Evolutionary conservation across 2,888 invertebrate genomes (phyloP).

Genomic region (Apamea sordens): DNA sequence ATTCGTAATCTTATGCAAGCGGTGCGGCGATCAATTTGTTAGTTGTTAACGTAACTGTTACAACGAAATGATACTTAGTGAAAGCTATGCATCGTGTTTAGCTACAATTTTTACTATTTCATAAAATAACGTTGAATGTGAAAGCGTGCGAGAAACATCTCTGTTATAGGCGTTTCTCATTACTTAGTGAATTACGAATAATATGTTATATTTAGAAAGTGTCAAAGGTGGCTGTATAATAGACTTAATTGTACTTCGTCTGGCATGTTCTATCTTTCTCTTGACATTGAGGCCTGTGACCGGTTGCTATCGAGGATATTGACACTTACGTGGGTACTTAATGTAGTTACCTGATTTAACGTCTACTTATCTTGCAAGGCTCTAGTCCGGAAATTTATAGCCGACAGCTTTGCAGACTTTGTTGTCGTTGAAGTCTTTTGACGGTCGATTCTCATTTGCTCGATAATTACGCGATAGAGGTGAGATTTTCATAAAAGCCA

Average conservation of each 20-base stretch:
- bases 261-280: constrained; percentile 84
- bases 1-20: constrained; percentile 85
- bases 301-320: constrained; percentile 82
- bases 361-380: constrained; percentile 51
- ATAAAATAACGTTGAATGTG: constrained; percentile 60
- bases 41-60: constrained; percentile 83
- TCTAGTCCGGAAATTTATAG: constrained; percentile 53
- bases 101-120: constrained; percentile 52
- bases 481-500: constrained; percentile 5
- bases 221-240: constrained; percentile 46
- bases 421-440: constrained; percentile 45
- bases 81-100: constrained; percentile 79
- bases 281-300: constrained; percentile 87
- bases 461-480: constrained; percentile 18
- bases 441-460: constrained; percentile 40
- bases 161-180: constrained; percentile 16
- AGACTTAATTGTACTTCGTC: constrained; percentile 75
- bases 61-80: constrained; percentile 79
- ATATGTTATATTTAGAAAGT: constrained; percentile 63
- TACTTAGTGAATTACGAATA: constrained; percentile 25
- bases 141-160: constrained; percentile 48
- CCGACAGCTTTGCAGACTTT: constrained; percentile 42
- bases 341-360: constrained; percentile 61
- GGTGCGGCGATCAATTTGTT: constrained; percentile 77
- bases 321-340: constrained; percentile 71